These are phyloP conservation scores for Pachycephus smyrnensis DNA, from an alignment of 2,888 invertebrate species.

Conservation along the genomic window DNA sequence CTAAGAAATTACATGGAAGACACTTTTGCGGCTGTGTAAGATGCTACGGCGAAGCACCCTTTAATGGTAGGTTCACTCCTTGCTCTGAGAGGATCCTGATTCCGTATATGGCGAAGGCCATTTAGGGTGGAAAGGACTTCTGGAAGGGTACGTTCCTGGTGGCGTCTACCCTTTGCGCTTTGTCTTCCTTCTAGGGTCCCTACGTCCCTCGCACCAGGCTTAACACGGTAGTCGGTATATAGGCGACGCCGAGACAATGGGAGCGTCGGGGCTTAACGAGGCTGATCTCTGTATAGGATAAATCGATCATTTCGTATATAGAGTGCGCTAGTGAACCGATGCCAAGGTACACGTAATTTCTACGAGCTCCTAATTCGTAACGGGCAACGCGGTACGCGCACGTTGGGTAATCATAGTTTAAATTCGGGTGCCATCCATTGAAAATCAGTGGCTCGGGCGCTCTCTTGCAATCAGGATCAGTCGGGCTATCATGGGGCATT, in stretches of 20 bases:
- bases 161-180: background rate
- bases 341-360: slow-evolving; percentile 58
- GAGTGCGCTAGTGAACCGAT: background rate
- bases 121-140: background rate
- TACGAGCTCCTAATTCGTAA: slow-evolving; percentile 61
- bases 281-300: background rate
- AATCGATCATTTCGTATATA: background rate
- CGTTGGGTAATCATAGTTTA: slow-evolving; percentile 65
- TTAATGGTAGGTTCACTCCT: background rate
- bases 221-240: background rate
- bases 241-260: background rate
- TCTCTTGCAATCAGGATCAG: slow-evolving; percentile 62
- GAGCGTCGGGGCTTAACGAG: background rate
- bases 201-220: background rate
- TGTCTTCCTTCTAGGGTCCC: background rate
- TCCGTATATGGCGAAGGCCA: background rate
- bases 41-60: background rate
- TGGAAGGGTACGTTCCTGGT: background rate
- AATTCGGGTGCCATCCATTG: slow-evolving; percentile 66
- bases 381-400: slow-evolving; percentile 60
- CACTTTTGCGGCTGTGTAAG: background rate
- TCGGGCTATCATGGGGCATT: slow-evolving; percentile 62
- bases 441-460: slow-evolving; percentile 65
- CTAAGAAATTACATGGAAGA: background rate
- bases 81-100: background rate